Conservation (phyloP, 1,140 invertebrate species). For the Cherax quadricarinatus region DNA sequence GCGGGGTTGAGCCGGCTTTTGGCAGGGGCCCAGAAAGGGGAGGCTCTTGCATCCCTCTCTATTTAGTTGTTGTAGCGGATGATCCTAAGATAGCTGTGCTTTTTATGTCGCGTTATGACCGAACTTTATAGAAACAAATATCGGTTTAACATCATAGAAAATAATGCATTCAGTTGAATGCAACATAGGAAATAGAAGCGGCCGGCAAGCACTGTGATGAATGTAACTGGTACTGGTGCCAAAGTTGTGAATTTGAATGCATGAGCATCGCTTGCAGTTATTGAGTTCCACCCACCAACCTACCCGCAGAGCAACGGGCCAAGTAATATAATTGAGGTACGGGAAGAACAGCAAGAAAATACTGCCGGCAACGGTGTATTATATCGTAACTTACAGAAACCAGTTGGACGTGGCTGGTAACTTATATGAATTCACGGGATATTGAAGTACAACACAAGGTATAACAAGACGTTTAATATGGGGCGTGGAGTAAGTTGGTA, state of each 20-base stretch:
- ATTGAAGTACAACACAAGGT: too few relatives aligned
- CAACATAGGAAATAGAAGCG: background rate
- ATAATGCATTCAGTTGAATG: background rate
- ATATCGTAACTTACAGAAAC: too few relatives aligned
- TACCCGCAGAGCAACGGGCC: background rate
- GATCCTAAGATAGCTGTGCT: background rate
- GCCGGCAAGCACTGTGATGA: background rate
- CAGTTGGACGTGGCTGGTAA: background rate
- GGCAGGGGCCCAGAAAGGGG: slow-evolving; percentile 19
- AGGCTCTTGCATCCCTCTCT: background rate
- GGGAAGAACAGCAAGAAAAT: background rate
- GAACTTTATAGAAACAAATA: background rate
- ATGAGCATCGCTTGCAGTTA: background rate
- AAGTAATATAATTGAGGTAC: background rate
- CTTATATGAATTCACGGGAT: background rate
- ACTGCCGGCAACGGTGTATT: too few relatives aligned
- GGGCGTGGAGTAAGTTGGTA: too few relatives aligned
- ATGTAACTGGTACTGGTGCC: background rate
- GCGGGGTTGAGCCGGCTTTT: slow-evolving; percentile 40
- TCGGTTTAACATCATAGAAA: background rate
- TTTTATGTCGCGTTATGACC: background rate
- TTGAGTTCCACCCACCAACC: background rate
- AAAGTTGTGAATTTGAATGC: background rate
- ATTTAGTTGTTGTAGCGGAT: background rate
- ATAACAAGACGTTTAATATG: too few relatives aligned